Evolutionary conservation across 2,113 vertebrate genomes (phyloP).

Genomic region (Forbesichthys papilliferus): DNA sequence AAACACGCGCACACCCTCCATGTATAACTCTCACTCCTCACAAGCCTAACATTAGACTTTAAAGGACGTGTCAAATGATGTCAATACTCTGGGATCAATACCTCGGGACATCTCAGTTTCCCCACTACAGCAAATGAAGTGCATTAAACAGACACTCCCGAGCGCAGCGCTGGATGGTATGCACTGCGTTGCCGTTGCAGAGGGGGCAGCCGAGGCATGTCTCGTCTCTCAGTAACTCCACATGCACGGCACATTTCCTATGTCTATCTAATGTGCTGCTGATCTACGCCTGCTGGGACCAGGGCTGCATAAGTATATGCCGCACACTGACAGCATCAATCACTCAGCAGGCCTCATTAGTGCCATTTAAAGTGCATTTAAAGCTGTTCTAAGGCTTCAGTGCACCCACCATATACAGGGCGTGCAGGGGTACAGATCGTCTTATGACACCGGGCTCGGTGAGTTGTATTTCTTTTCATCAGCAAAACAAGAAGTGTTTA

Average conservation of each 20-base stretch:
- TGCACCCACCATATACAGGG: slow-evolving; percentile 34
- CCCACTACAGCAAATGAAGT: slow-evolving; percentile 62
- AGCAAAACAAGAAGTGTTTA: neutral
- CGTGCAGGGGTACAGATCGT: slow-evolving; percentile 23
- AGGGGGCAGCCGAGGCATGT: slow-evolving; percentile 56
- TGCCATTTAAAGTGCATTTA: slow-evolving; percentile 78
- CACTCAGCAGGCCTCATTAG: slow-evolving; percentile 74
- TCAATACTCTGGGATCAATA: slow-evolving; percentile 76
- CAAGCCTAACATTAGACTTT: slow-evolving; percentile 64
- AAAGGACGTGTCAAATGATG: slow-evolving; percentile 74
- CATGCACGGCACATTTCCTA: slow-evolving; percentile 69
- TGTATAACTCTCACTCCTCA: slow-evolving; percentile 38
- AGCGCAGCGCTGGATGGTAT: slow-evolving; percentile 32
- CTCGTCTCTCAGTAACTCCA: slow-evolving; percentile 52
- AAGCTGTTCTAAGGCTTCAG: slow-evolving; percentile 49
- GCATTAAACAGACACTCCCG: slow-evolving; percentile 59
- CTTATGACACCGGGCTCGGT: slow-evolving; percentile 18
- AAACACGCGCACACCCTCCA: slow-evolving; percentile 14
- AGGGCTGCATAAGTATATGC: slow-evolving; percentile 69
- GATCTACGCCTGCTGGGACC: slow-evolving; percentile 77
- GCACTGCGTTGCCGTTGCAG: slow-evolving; percentile 29
- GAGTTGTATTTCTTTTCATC: slow-evolving; percentile 1
- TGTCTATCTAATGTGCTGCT: slow-evolving; percentile 72
- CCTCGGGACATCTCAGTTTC: slow-evolving; percentile 65
- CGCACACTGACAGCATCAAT: slow-evolving; percentile 74